A percentile compares a stretch with the other conserved stretches of the same genome.
phyloP scores from a whole-genome alignment of 92 coral and sea anemone genomes.

The Paragorgia papillata region DNA sequence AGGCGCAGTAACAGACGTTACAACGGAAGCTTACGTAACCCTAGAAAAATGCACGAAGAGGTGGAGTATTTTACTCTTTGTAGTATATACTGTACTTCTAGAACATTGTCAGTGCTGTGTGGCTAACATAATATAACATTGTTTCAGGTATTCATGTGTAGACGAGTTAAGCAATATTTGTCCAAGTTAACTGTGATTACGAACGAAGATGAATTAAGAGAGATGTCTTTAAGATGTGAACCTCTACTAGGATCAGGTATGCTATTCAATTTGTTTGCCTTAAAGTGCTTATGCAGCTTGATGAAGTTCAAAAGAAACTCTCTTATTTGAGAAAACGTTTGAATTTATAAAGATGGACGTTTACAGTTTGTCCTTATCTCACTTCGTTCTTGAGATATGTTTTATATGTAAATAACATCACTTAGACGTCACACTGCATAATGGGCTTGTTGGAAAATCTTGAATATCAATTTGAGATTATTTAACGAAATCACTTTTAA shows the following conservation, averaged over 20 bases:
- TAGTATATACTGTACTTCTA: background rate
- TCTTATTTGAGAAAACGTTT: too few relatives aligned
- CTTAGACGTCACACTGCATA: too few relatives aligned
- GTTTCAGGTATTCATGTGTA: constrained; percentile 83
- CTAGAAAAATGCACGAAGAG: constrained; percentile 95
- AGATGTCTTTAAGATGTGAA: constrained; percentile 89
- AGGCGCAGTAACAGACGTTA: constrained; percentile 58
- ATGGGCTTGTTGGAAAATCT: too few relatives aligned
- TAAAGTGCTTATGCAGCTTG: too few relatives aligned
- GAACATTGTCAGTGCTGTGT: background rate
- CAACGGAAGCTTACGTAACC: constrained; percentile 69
- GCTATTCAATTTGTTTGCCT: too few relatives aligned
- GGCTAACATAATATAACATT: background rate
- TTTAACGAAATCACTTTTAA: too few relatives aligned
- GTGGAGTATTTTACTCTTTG: constrained; percentile 25
- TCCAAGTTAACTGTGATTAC: constrained; percentile 65
- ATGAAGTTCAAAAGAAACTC: too few relatives aligned
- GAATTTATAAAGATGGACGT: too few relatives aligned
- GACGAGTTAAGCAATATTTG: constrained; percentile 84
- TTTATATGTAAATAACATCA: too few relatives aligned
- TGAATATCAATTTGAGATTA: too few relatives aligned
- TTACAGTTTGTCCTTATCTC: too few relatives aligned
- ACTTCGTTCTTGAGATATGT: too few relatives aligned
- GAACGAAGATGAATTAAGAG: constrained; percentile 87
- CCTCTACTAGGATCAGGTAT: constrained; percentile 91